A percentile compares a stretch with the other conserved stretches of the same genome.
Conservation (phyloP, 2,113 vertebrate species). For the Rhineura floridana region DNA sequence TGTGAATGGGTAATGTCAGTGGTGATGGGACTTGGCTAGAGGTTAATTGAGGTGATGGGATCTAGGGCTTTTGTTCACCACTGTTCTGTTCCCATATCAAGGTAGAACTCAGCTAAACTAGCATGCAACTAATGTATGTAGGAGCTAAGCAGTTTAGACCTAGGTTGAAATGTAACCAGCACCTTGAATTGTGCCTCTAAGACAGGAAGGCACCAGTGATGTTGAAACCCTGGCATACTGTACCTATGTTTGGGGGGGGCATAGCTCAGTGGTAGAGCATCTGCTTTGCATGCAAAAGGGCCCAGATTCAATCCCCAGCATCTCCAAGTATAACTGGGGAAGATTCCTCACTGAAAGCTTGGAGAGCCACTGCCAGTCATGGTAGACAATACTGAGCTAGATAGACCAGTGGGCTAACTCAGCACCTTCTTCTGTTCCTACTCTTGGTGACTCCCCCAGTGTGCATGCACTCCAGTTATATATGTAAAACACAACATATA, state of each 20-base stretch:
- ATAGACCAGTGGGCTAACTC: too few species aligned
- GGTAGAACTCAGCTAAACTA: not conserved
- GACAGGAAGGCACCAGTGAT: not conserved
- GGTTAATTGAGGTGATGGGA: not conserved
- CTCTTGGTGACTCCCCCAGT: not conserved
- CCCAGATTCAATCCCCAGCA: too few species aligned
- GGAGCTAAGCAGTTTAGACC: not conserved
- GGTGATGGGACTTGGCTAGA: not conserved
- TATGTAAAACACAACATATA: not conserved
- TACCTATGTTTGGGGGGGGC: too few species aligned
- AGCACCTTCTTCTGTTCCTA: not conserved
- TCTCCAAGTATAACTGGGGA: not conserved
- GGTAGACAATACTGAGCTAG: too few species aligned
- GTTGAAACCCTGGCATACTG: not conserved
- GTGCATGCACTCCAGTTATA: not conserved
- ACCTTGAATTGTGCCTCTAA: not conserved
- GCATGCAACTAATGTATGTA: not conserved
- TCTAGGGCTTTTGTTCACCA: not conserved
- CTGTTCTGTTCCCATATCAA: not conserved
- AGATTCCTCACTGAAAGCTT: not conserved
- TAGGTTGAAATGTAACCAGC: not conserved
- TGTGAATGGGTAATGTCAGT: not conserved
- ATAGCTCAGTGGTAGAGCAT: too few species aligned
- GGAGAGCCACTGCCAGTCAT: too few species aligned
- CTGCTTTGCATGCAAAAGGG: too few species aligned